Evolutionary conservation across 2,888 invertebrate genomes (phyloP), one percentile per base, ranked within the genome.

Genomic region (Leptinotarsa peninsularis): DNA sequence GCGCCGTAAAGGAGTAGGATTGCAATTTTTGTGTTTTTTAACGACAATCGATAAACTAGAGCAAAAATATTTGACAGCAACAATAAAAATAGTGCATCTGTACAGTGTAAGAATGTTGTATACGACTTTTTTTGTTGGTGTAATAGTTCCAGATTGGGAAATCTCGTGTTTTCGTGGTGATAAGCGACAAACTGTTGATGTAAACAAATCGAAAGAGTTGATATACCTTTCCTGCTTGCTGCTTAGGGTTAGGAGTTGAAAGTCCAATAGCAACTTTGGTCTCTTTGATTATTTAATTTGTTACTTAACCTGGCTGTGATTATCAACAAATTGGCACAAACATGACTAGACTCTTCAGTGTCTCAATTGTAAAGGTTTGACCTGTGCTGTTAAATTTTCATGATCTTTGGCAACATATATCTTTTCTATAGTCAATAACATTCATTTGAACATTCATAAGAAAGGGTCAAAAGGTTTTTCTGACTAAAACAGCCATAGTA

Each of bases 41-140:
- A 60, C 75, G 74, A 82, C 83, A 84, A 85, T 85, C 84, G 80
- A 85, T 85, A 75, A 84, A 82, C 81, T 81, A 79, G 67, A 63
- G 79, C 79, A 79, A 78, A 33, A 76, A 75, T 79, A 78, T 74
- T 76, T 76, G 83, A 83, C 83, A 83, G 81, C 83, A 83, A 82
- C 76, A 58, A 58, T 58, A 58, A 82, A 84, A 80, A 82, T 78
- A 81, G 72, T 79, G 76, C 77, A 81, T 81, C 43, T 52, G 54
- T 52, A 27, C 50, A 50, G 58, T 58, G 58, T 58, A 58, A 21
- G 58, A 23, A 58, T 63, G 21, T 14, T 21, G 18, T 58, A 58
- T 58, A 58, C 58, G n/a, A n/a, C 17, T 63, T 43, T 63, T 33
- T 33, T 63, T 63, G 43, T 63, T 63, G 14, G 58, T 58, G 58